phyloP scores from a whole-genome alignment of 30 jellyfish, hydroid and myxozoan genomes.

The Turritopsis rubra region DNA sequence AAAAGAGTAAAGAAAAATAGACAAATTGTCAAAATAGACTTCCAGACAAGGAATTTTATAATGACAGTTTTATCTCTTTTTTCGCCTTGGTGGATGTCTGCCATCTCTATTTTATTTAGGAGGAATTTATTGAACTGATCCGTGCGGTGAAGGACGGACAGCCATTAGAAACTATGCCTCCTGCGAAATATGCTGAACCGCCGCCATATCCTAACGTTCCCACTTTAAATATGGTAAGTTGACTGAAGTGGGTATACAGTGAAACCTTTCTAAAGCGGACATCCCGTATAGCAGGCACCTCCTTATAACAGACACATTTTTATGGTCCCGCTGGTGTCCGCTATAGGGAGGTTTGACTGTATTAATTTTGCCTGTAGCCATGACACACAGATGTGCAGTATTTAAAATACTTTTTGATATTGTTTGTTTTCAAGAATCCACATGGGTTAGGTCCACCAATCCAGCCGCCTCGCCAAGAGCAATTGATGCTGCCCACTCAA shows the following conservation, averaged over 20 bases:
- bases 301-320: too few relatives aligned
- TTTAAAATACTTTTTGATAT: background rate
- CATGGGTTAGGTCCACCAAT: background rate
- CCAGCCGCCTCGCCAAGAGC: conserved; percentile 21
- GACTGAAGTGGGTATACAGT: background rate
- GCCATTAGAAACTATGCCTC: conserved; percentile 52
- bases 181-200: conserved; percentile 41
- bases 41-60: too few relatives aligned
- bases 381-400: background rate
- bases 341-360: too few relatives aligned
- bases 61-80: background rate
- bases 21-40: too few relatives aligned
- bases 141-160: conserved; percentile 43
- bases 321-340: too few relatives aligned
- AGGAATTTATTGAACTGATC: conserved; percentile 37
- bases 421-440: background rate
- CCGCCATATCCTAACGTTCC: conserved; percentile 55
- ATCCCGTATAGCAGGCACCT: too few relatives aligned
- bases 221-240: background rate
- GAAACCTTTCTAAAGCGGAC: too few relatives aligned
- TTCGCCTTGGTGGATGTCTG: background rate
- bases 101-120: conserved; percentile 21
- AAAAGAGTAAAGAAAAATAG: too few relatives aligned
- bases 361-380: background rate
- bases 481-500: background rate